Base-by-base conservation (phyloP, 2,888 invertebrate genomes). In the Stenolophus ochropezus region DNA sequence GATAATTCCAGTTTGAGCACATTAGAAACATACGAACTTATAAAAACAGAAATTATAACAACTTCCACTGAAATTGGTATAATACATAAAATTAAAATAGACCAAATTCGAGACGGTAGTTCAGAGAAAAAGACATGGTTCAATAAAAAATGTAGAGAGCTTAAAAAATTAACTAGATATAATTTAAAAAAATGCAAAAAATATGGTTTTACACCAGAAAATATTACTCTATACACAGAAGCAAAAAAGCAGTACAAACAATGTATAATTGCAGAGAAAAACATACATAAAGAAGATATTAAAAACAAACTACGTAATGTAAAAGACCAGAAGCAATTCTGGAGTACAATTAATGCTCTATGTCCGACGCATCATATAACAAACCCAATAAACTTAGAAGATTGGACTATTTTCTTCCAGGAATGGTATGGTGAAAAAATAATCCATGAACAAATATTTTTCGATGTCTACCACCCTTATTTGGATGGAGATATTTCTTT, bases 51-150 rank as follows among this genome's bases (percentile, higher is more conserved):
- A 61, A 61, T 61, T 25, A 14, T 18, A 21, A 61, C 6, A n/a
- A 25, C 20, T n/a, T 61, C 61, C 21, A 61, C 6, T 25, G 14
- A 61, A 61, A 61, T 61, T 14, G 61, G 61, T 18, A 61, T 61
- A 25, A 20, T 61, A 61, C 20, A 61, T 5, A 51, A 61, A 21
- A 61, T 61, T 21, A 61, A 61, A 61, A 21, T 61, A 61, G 3
- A n/a, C 21, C 8, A 61, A 8, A 61, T 21, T 61, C 5, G n/a
- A 14, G 4, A 6, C 8, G 11, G 61, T 14, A 21, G 4, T 4
- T 11, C 61, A n/a, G 21, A 61, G 11, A 21, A 61, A 25, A 61
- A 61, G 16, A n/a, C 1, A 51, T 51, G 51, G 51, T 51, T 14
- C 16, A 51, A 16, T 16, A 16, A 51, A 51, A 16, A n/a, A 16